Conservation (phyloP, 2,888 invertebrate species). For the Meiosimyza platycephala region DNA sequence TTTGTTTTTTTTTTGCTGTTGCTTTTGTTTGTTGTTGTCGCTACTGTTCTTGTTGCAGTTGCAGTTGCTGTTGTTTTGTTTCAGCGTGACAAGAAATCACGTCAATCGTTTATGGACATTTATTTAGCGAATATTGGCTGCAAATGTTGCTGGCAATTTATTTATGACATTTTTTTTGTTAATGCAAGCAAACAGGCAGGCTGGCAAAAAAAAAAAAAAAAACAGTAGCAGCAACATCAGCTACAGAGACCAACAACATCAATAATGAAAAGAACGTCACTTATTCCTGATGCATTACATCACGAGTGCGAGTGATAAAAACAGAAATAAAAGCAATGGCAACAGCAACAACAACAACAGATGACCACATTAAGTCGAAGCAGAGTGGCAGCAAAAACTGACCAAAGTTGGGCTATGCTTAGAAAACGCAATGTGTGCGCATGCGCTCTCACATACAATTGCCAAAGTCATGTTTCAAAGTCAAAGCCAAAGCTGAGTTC, state of each 20-base stretch:
- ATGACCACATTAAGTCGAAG: slow-evolving; percentile 33
- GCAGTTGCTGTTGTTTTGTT: slow-evolving; percentile 28
- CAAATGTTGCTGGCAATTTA: slow-evolving; percentile 55
- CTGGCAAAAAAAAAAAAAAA: slow-evolving; percentile 32
- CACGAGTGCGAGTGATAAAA: slow-evolving; percentile 25
- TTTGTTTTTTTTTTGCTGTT: slow-evolving; percentile 30
- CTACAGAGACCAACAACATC: slow-evolving; percentile 39
- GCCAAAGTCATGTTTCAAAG: slow-evolving; percentile 56
- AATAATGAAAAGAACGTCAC: slow-evolving; percentile 31
- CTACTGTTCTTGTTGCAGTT: slow-evolving; percentile 46
- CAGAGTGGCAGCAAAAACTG: slow-evolving; percentile 13
- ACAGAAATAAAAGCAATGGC: slow-evolving; percentile 20
- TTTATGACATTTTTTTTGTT: slow-evolving; percentile 47
- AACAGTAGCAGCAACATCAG: slow-evolving; percentile 23
- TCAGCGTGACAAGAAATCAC: slow-evolving; percentile 51
- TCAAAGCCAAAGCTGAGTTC: slow-evolving; percentile 60
- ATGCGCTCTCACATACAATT: slow-evolving; percentile 17
- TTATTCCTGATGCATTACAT: slow-evolving; percentile 27
- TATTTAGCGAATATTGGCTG: slow-evolving; percentile 56
- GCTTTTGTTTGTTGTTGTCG: slow-evolving; percentile 38
- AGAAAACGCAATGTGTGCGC: slow-evolving; percentile 21
- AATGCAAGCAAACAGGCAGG: slow-evolving; percentile 41
- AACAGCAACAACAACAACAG: slow-evolving; percentile 30
- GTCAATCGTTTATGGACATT: slow-evolving; percentile 64
- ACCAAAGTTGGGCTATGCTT: slow-evolving; percentile 4